A percentile compares a stretch with the other conserved stretches of the same genome.
phyloP scores from a whole-genome alignment of 1,140 invertebrate species.

The Macrobrachium rosenbergii region DNA sequence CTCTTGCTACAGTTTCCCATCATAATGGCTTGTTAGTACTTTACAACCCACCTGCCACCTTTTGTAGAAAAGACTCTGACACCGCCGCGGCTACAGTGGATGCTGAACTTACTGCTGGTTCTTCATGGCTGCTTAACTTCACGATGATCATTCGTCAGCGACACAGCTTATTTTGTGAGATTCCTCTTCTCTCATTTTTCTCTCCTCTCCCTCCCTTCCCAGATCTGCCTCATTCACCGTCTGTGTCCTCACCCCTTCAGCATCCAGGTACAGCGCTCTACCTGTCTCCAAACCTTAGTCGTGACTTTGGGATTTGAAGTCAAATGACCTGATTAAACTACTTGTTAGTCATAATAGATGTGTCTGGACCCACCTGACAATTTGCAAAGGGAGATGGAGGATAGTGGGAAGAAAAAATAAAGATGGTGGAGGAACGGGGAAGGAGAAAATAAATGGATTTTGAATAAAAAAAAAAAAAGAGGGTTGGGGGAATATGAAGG shows the following conservation, averaged over 20 bases:
- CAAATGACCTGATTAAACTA: conserved; percentile 30
- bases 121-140: too few relatives aligned
- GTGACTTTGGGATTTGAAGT: conserved; percentile 8
- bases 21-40: too few relatives aligned
- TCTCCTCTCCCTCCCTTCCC: neutral
- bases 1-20: too few relatives aligned
- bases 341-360: conserved; percentile 23
- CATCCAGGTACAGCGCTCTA: too few relatives aligned
- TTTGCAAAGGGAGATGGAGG: conserved; percentile 8
- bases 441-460: conserved; percentile 10
- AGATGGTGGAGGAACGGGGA: neutral
- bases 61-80: too few relatives aligned
- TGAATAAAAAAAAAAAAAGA: too few relatives aligned
- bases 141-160: too few relatives aligned
- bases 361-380: neutral
- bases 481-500: too few relatives aligned
- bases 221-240: neutral
- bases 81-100: too few relatives aligned
- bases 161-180: neutral
- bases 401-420: neutral
- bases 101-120: too few relatives aligned
- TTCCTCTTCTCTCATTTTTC: neutral
- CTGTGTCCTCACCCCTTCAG: neutral
- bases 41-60: too few relatives aligned
- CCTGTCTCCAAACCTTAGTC: neutral